Conservation (phyloP, 2,113 vertebrate genomes). For the Actenoides hombroni region DNA sequence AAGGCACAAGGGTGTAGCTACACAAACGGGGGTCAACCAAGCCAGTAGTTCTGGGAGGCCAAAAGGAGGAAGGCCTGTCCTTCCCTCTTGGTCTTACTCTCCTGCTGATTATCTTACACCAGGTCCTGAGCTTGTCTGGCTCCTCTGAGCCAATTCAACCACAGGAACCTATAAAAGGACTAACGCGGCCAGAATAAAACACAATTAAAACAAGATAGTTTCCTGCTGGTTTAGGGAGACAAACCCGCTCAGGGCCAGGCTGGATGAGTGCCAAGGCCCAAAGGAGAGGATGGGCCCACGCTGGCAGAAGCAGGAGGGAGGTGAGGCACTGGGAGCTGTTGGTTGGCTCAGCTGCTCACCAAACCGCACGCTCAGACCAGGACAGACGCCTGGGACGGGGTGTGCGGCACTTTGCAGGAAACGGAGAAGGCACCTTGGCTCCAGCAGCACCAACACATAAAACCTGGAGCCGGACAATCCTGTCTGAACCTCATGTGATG, state of each 20-base stretch:
- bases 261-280: not conserved
- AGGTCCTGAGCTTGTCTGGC: not conserved
- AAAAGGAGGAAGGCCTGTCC: not conserved
- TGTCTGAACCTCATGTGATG: not conserved
- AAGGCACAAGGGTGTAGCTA: not conserved
- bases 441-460: not conserved
- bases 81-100: not conserved
- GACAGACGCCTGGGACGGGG: rapidly evolving
- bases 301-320: not conserved
- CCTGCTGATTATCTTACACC: not conserved
- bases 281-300: not conserved
- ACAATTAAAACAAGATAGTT: slow-evolving; percentile 23
- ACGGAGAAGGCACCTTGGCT: not conserved
- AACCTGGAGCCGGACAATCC: not conserved
- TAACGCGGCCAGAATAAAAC: slow-evolving; percentile 8
- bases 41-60: not conserved
- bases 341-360: not conserved
- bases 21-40: not conserved
- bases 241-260: not conserved
- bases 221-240: not conserved
- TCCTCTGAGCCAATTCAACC: not conserved
- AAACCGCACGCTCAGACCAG: not conserved
- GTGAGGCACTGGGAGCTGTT: not conserved
- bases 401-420: not conserved
- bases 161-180: slow-evolving; percentile 16